phyloP scores from a whole-genome alignment of 1,140 invertebrate genomes.

The Lepidurus couesii region DNA sequence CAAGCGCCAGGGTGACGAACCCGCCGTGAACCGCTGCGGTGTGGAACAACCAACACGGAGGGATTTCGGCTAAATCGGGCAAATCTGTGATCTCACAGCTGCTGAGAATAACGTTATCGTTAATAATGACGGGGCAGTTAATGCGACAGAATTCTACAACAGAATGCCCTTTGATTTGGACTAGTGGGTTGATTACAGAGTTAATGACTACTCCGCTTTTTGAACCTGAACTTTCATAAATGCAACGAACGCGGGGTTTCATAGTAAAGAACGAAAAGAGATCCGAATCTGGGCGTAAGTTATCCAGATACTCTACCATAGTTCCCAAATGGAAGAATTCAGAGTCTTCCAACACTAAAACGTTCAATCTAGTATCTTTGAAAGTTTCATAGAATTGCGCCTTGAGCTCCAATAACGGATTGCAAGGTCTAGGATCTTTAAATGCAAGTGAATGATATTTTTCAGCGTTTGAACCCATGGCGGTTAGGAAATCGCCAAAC shows the following conservation, averaged over 20 bases:
- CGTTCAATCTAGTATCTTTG: constrained; percentile 40
- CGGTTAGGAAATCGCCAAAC: constrained; percentile 51
- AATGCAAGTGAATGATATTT: constrained; percentile 41
- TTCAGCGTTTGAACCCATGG: constrained; percentile 43
- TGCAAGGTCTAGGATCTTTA: constrained; percentile 34
- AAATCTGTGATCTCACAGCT: constrained; percentile 41
- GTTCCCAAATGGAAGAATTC: constrained; percentile 51
- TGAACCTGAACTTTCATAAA: background rate
- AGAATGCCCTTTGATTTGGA: constrained; percentile 29
- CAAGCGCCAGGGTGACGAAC: constrained; percentile 46
- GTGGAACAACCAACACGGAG: constrained; percentile 44
- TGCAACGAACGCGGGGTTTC: constrained; percentile 40
- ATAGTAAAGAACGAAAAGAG: constrained; percentile 42
- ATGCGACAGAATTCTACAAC: constrained; percentile 48
- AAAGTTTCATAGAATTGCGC: constrained; percentile 43
- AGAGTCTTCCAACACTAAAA: constrained; percentile 46
- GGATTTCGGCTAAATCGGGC: constrained; percentile 39
- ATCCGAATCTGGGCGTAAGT: constrained; percentile 41
- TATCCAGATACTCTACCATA: constrained; percentile 46
- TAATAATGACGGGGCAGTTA: constrained; percentile 40
- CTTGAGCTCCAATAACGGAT: constrained; percentile 36
- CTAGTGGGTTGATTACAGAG: constrained; percentile 33
- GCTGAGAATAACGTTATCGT: constrained; percentile 45
- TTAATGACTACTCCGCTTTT: constrained; percentile 33
- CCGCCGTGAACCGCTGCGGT: constrained; percentile 42